These are phyloP conservation scores for Leptobrachium ailaonicum DNA, from an alignment of 2,113 vertebrate genomes.

Conservation along the genomic window DNA sequence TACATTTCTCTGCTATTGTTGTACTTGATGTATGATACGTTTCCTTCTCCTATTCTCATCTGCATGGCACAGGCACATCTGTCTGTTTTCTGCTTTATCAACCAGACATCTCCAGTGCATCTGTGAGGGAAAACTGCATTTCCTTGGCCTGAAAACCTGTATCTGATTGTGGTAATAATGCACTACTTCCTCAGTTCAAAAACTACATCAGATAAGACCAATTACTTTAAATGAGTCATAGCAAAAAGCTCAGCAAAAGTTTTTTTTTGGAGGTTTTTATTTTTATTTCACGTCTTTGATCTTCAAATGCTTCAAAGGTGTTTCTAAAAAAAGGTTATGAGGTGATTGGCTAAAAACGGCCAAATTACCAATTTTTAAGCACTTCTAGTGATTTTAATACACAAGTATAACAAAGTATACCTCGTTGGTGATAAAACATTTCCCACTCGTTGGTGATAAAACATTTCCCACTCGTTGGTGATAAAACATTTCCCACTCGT, in stretches of 20 bases:
- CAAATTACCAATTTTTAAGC: constrained; percentile 75
- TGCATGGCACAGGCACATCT: constrained; percentile 74
- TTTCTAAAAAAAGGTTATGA: constrained; percentile 71
- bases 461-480: too few relatives aligned
- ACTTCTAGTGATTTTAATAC: constrained; percentile 66
- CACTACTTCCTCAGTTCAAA: constrained; percentile 80
- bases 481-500: too few relatives aligned
- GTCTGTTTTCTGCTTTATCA: constrained; percentile 79
- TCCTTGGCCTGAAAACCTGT: constrained; percentile 79
- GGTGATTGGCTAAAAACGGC: constrained; percentile 72
- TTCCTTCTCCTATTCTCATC: constrained; percentile 72
- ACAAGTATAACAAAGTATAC: constrained; percentile 57
- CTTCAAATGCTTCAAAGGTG: constrained; percentile 82
- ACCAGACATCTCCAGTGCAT: constrained; percentile 74
- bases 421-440: too few relatives aligned
- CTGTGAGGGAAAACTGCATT: constrained; percentile 78
- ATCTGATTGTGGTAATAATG: constrained; percentile 88
- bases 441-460: too few relatives aligned
- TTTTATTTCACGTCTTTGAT: constrained; percentile 76
- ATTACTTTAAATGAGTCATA: constrained; percentile 85
- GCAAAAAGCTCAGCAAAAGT: constrained; percentile 72
- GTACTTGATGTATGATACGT: constrained; percentile 68
- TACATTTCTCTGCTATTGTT: constrained; percentile 58
- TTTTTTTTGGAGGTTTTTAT: constrained; percentile 45
- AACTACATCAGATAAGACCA: constrained; percentile 83